These are phyloP conservation scores for Trissoscelio sp. DNA, from an alignment of 2,888 invertebrate species.

Conservation along the genomic window DNA sequence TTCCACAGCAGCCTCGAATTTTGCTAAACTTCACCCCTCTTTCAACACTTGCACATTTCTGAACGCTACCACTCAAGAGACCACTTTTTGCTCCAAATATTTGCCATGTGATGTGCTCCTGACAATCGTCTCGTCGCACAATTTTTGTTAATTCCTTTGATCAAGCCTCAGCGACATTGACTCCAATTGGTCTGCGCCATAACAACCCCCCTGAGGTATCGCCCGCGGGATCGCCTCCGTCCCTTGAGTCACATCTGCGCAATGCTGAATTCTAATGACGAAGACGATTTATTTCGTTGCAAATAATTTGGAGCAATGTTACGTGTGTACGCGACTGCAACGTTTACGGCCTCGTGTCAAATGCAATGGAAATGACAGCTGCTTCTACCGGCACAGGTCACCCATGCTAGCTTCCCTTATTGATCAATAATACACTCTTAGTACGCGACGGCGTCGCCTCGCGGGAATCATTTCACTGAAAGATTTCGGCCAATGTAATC, in stretches of 20 bases:
- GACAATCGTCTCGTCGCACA: not conserved
- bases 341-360: constrained; percentile 74
- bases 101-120: constrained; percentile 3
- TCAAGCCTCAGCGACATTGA: too few species aligned
- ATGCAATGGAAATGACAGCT: constrained; percentile 80
- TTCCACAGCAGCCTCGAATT: constrained; percentile 41
- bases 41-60: constrained; percentile 54
- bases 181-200: constrained; percentile 9
- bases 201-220: constrained; percentile 19
- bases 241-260: constrained; percentile 38
- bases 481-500: not conserved
- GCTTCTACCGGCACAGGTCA: constrained; percentile 80
- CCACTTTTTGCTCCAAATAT: constrained; percentile 5
- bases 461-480: constrained; percentile 49
- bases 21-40: constrained; percentile 11
- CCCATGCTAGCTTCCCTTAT: constrained; percentile 79
- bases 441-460: constrained; percentile 76
- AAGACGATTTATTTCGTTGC: constrained; percentile 17
- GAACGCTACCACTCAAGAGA: constrained; percentile 41
- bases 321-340: constrained; percentile 62
- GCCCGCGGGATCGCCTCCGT: constrained; percentile 36
- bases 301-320: constrained; percentile 3
- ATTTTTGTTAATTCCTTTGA: too few species aligned
- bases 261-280: constrained; percentile 26
- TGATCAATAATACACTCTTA: constrained; percentile 82